Conservation (phyloP, 2,113 vertebrate species). For the Astur gentilis region DNA sequence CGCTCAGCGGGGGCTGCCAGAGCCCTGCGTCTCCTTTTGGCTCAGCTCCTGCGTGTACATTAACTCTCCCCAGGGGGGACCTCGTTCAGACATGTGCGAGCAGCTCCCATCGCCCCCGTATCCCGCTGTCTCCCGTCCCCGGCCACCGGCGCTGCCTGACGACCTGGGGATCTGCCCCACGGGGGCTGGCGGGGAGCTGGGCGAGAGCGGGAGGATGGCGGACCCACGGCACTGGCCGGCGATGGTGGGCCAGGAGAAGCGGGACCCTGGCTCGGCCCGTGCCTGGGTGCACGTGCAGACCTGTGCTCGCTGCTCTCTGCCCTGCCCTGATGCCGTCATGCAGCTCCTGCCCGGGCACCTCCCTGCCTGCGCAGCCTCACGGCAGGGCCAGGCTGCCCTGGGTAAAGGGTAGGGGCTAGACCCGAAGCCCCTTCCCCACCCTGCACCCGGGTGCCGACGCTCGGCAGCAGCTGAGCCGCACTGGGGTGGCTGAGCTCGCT, state of each 20-base stretch:
- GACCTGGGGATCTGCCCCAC: neutral
- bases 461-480: neutral
- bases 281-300: neutral
- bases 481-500: neutral
- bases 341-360: neutral
- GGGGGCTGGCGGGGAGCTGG: neutral
- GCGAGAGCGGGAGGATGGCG: rapidly evolving
- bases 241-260: neutral
- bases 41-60: neutral
- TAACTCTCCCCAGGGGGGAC: neutral
- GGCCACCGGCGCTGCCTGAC: rapidly evolving
- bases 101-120: neutral
- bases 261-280: neutral
- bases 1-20: neutral
- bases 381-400: neutral
- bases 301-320: neutral
- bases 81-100: neutral
- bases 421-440: neutral
- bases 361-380: neutral
- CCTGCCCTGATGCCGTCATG: neutral
- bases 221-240: rapidly evolving
- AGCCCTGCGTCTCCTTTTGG: constrained; percentile 8
- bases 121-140: rapidly evolving
- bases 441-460: rapidly evolving
- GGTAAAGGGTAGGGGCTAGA: too few relatives aligned